phyloP scores from a whole-genome alignment of 2,113 vertebrate species.

The Eretmochelys imbricata region DNA sequence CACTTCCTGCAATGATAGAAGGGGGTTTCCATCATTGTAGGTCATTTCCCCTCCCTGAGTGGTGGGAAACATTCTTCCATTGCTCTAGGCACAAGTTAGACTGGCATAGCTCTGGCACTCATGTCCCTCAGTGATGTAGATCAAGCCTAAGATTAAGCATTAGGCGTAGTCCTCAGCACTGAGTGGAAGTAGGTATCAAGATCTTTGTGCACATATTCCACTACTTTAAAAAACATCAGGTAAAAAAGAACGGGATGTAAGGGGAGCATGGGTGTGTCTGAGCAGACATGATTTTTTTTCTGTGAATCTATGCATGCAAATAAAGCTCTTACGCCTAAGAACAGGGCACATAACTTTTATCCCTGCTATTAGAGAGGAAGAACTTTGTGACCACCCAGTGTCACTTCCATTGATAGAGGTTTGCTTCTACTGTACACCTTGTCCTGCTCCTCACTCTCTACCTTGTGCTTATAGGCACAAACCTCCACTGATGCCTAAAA shows the following conservation, averaged over 20 bases:
- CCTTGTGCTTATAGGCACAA: background rate
- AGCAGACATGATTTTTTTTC: background rate
- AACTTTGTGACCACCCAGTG: background rate
- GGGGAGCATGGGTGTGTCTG: background rate
- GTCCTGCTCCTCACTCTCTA: background rate
- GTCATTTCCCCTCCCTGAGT: background rate
- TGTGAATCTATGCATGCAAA: background rate
- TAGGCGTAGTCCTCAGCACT: background rate
- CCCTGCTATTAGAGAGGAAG: background rate
- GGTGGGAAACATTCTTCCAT: background rate
- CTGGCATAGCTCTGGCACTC: background rate
- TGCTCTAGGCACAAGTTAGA: background rate
- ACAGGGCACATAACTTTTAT: background rate
- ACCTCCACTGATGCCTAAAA: conserved; percentile 57
- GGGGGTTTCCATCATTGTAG: background rate
- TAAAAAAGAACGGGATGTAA: background rate
- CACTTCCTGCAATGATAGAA: background rate
- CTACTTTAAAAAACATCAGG: background rate
- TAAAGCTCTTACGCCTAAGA: background rate
- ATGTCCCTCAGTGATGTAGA: too few species aligned
- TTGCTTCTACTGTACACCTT: background rate
- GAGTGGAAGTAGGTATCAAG: background rate
- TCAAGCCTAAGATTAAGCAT: background rate
- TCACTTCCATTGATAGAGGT: background rate
- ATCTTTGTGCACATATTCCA: background rate